phyloP scores from a whole-genome alignment of 2,888 invertebrate genomes.

The Lasioglossum marginatum region DNA sequence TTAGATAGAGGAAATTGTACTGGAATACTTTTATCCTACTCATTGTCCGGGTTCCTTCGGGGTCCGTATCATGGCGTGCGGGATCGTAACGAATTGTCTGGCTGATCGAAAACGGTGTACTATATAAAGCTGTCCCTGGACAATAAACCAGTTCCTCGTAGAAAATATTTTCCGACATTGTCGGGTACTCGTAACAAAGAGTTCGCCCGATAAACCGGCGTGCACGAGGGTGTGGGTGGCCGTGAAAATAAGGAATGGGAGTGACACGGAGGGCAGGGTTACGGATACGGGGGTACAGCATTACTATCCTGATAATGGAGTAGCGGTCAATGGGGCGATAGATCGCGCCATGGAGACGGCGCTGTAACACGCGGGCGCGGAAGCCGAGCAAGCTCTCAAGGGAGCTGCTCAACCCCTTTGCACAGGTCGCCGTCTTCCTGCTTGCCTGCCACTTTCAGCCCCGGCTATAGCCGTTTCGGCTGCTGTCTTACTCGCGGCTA shows the following conservation, averaged over 20 bases:
- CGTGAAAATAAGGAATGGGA: constrained; percentile 40
- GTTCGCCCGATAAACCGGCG: constrained; percentile 73
- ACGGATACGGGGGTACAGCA: constrained; percentile 73
- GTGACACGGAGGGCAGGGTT: constrained; percentile 63
- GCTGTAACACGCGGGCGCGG: constrained; percentile 70
- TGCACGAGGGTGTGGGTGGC: constrained; percentile 56
- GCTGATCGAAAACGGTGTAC: constrained; percentile 13
- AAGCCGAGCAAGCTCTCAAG: constrained; percentile 73
- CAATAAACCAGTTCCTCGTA: constrained; percentile 18
- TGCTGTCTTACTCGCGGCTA: constrained; percentile 50
- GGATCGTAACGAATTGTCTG: constrained; percentile 25
- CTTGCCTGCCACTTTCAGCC: constrained; percentile 60
- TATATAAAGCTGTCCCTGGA: neutral
- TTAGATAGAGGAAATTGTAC: neutral
- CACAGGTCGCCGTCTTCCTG: constrained; percentile 16
- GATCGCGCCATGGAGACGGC: constrained; percentile 74
- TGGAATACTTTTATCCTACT: neutral
- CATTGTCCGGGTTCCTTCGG: neutral
- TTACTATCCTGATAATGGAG: constrained; percentile 81
- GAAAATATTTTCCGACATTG: constrained; percentile 35
- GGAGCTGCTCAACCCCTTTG: constrained; percentile 61
- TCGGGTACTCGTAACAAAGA: constrained; percentile 42
- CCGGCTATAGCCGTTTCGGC: constrained; percentile 46
- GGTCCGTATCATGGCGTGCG: neutral
- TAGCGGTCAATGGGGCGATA: constrained; percentile 81